phyloP scores from a whole-genome alignment of 2,888 invertebrate species.

The Rhogogaster chlorosoma region DNA sequence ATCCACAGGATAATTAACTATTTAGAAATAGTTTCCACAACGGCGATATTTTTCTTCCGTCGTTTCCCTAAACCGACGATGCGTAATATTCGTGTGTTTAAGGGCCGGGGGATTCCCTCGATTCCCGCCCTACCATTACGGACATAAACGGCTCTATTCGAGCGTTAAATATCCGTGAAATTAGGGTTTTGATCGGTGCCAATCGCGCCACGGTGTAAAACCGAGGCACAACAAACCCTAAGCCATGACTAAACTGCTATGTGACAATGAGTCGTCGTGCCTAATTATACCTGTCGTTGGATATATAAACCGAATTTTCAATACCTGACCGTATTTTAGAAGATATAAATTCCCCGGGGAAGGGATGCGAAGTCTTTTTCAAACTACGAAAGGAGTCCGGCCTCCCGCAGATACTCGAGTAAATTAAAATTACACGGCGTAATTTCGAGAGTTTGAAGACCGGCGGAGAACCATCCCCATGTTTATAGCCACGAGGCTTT shows the following conservation, averaged over 20 bases:
- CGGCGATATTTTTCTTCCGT: background rate
- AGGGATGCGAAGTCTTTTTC: background rate
- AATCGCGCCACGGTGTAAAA: slow-evolving; percentile 2
- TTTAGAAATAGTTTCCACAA: background rate
- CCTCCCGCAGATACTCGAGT: background rate
- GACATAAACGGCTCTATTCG: slow-evolving; percentile 16
- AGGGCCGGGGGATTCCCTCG: slow-evolving; percentile 25
- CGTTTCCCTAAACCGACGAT: background rate
- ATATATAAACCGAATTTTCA: background rate
- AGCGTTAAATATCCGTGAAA: slow-evolving; percentile 53
- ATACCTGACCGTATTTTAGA: background rate
- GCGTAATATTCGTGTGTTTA: slow-evolving; percentile 26
- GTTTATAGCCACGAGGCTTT: background rate
- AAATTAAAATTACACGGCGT: slow-evolving; percentile 12
- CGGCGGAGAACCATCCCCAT: background rate
- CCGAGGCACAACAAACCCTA: background rate
- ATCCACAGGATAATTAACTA: background rate
- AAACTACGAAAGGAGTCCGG: background rate
- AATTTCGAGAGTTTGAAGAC: background rate
- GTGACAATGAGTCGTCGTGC: background rate
- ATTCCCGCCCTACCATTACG: background rate
- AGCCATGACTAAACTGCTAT: background rate
- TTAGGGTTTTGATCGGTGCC: slow-evolving; percentile 52
- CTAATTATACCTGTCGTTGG: background rate
- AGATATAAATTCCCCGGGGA: background rate